Evolutionary conservation across 2,888 invertebrate species (phyloP).

Genomic region (Sturmia bella): DNA sequence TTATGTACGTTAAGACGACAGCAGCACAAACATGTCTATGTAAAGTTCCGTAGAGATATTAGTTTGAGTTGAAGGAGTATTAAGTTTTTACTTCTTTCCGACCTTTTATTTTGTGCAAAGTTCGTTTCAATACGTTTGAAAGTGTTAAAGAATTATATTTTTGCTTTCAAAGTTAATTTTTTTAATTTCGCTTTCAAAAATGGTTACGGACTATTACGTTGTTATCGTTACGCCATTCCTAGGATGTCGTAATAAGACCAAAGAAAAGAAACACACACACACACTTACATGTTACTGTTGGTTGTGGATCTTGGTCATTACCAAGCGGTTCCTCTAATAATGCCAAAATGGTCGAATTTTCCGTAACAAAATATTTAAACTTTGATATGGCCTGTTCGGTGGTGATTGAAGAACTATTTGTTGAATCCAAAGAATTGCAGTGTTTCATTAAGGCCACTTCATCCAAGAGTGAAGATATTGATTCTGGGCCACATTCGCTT

Average conservation of each 20-base stretch:
- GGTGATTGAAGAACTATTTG: conserved; percentile 73
- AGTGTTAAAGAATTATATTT: no score
- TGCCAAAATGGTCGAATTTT: conserved; percentile 93
- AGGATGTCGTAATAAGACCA: not conserved
- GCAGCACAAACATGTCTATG: no score
- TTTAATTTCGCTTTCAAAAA: no score
- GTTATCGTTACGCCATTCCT: no score
- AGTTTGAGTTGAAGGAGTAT: no score
- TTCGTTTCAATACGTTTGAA: no score
- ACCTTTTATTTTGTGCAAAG: no score
- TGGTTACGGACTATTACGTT: no score
- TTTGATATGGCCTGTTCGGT: conserved; percentile 85
- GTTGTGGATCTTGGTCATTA: conserved; percentile 96
- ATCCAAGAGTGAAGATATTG: conserved; percentile 92
- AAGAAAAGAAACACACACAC: not conserved
- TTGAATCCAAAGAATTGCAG: conserved; percentile 84
- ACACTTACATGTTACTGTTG: conserved; percentile 87
- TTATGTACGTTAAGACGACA: no score
- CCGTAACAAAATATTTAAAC: conserved; percentile 94
- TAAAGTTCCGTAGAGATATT: no score
- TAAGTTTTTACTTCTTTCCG: no score
- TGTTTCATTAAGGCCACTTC: conserved; percentile 91
- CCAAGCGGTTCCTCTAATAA: conserved; percentile 95
- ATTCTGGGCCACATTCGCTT: conserved; percentile 91
- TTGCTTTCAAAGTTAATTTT: no score